A percentile compares a stretch with the other conserved stretches of the same genome.
These are phyloP conservation scores for Venustaconcha ellipsiformis DNA, from an alignment of 1,140 invertebrate species.

Conservation along the genomic window DNA sequence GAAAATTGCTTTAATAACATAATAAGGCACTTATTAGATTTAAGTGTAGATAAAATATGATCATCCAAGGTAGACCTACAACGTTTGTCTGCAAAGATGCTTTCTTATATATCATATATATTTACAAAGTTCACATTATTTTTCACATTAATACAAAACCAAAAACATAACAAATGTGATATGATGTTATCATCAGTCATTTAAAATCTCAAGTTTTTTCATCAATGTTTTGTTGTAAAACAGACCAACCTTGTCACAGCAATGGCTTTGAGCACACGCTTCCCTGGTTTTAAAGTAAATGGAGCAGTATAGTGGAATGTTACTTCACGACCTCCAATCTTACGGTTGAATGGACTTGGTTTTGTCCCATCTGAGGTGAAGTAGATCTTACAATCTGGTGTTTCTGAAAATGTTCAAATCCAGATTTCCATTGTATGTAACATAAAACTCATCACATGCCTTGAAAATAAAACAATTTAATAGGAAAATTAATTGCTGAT, in stretches of 20 bases:
- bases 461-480: not conserved
- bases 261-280: constrained; percentile 65
- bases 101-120: not conserved
- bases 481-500: too few relatives aligned
- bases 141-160: not conserved
- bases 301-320: constrained; percentile 68
- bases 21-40: too few relatives aligned
- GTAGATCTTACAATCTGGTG: constrained; percentile 63
- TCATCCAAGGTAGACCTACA: not conserved
- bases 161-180: not conserved
- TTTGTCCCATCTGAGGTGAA: constrained; percentile 70
- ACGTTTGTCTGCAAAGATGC: not conserved
- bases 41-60: not conserved
- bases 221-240: not conserved
- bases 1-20: too few relatives aligned
- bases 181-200: not conserved
- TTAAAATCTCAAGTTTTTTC: not conserved
- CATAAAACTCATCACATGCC: not conserved
- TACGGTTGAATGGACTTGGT: constrained; percentile 65
- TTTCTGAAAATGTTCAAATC: constrained; percentile 55
- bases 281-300: constrained; percentile 67
- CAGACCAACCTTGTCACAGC: constrained; percentile 60
- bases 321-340: constrained; percentile 59
- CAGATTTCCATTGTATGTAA: not conserved
- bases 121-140: not conserved